Evolutionary conservation across 2,113 vertebrate species (phyloP).

Genomic region (Pygoscelis adeliae): DNA sequence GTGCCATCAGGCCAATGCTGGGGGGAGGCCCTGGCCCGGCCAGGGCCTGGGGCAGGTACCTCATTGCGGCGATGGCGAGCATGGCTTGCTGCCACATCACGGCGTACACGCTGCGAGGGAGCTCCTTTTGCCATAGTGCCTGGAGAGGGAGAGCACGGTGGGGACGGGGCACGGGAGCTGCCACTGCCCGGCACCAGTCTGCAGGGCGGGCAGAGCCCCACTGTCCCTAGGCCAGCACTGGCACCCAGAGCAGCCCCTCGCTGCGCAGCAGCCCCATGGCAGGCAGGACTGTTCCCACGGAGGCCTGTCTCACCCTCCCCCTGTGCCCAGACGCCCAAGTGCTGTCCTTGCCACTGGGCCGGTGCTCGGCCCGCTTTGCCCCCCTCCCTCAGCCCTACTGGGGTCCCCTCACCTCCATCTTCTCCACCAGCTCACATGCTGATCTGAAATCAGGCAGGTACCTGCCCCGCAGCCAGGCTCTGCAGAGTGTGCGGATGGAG

Average conservation of each 20-base stretch:
- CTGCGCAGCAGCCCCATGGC: background rate
- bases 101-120: no score
- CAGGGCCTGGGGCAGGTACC: background rate
- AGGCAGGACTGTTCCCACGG: background rate
- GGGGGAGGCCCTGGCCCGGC: background rate
- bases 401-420: background rate
- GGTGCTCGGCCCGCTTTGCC: no score
- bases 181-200: background rate
- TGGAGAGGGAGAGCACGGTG: background rate
- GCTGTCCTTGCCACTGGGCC: no score
- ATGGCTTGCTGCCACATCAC: background rate
- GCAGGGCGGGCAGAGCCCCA: background rate
- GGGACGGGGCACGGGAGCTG: background rate
- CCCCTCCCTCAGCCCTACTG: background rate
- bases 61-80: background rate
- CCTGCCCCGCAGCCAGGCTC: background rate
- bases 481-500: background rate
- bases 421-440: background rate
- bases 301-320: no score
- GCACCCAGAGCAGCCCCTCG: background rate
- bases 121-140: background rate
- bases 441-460: fast-evolving
- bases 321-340: no score
- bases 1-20: background rate
- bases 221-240: background rate